Evolutionary conservation across 2,113 vertebrate species (phyloP), one percentile per base, ranked within the genome.

Genomic region (Himantopus leucocephalus): DNA sequence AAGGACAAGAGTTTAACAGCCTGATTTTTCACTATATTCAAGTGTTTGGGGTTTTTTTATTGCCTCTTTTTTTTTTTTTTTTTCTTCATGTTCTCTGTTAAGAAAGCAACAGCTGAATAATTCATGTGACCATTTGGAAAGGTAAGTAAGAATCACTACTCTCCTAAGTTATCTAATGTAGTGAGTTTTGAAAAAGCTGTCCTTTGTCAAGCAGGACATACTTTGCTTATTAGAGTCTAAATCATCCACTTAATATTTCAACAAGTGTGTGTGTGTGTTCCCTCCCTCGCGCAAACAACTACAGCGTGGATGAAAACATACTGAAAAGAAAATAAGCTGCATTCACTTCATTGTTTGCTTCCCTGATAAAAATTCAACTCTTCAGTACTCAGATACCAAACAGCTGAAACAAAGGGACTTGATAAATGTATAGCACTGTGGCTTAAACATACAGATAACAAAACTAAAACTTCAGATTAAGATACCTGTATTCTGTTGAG

Each of bases 401-500:
- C 5, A 77, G 18, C 16, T 64, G 68, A 70, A 87, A 27, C 26
- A 77, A 43, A 75, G 14, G 20, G 9, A 89, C 4, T 37, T 47
- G 41, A 48, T 17, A 74, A 66, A 48, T 2, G 3, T 24, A 18
- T 0, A 78, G 24, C 9, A 53, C 34, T n/a, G 8, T 9, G 35
- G 14, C 37, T 22, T 68, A 39, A 77, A 59, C 18, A 66, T 0
- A 55, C 8, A 73, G 43, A 45, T 14, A 43, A 6, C 48, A 43
- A 74, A 78, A 59, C 35, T 14, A 60, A 15, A 80, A n/a, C 5
- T 55, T 50, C 22, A 58, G 27, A 8, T 83, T 6, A 21, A 39
- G 13, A 73, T 98, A 99, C 99, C 99, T 99, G 99, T 96, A 99
- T 99, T 88, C 99, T 98, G 97, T 99, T 99, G 85, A 99, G 98